These are phyloP conservation scores for Urosaurus nigricauda DNA, from an alignment of 2,797 vertebrate genomes.

Conservation along the genomic window DNA sequence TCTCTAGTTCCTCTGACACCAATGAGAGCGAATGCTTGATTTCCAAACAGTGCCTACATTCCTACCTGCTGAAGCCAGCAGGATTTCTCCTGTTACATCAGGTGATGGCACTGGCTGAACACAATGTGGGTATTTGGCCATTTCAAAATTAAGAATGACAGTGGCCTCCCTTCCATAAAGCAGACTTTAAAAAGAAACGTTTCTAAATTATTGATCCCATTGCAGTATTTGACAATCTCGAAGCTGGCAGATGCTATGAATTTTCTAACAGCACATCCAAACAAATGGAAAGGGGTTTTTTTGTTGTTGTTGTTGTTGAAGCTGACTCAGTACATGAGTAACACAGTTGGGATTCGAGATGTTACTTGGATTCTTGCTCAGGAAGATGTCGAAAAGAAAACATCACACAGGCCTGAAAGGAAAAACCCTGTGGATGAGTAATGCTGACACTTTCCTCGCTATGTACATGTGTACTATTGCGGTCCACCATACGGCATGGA, in stretches of 20 bases:
- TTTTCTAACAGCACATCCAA: constrained; percentile 35
- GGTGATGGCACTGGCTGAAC: background rate
- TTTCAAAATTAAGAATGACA: background rate
- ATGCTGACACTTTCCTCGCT: constrained; percentile 32
- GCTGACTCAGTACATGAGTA: constrained; percentile 79
- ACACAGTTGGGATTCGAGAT: constrained; percentile 83
- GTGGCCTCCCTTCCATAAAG: too few relatives aligned
- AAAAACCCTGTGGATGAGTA: background rate
- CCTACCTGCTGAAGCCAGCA: background rate
- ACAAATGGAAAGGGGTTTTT: background rate
- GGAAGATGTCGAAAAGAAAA: constrained; percentile 84
- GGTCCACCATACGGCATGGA: constrained; percentile 39
- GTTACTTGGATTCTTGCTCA: constrained; percentile 77
- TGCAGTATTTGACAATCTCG: constrained; percentile 20
- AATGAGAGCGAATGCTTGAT: too few relatives aligned
- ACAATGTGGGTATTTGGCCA: background rate
- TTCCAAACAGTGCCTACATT: background rate
- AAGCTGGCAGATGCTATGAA: constrained; percentile 31
- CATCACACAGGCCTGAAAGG: constrained; percentile 54
- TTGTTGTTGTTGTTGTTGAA: constrained; percentile 8
- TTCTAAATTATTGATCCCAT: constrained; percentile 21
- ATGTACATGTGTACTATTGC: constrained; percentile 30
- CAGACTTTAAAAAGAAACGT: background rate
- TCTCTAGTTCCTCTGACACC: too few relatives aligned
- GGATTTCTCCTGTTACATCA: background rate